Evolutionary conservation across 2,113 vertebrate species (phyloP).

Genomic region (Thamnophis sirtalis): DNA sequence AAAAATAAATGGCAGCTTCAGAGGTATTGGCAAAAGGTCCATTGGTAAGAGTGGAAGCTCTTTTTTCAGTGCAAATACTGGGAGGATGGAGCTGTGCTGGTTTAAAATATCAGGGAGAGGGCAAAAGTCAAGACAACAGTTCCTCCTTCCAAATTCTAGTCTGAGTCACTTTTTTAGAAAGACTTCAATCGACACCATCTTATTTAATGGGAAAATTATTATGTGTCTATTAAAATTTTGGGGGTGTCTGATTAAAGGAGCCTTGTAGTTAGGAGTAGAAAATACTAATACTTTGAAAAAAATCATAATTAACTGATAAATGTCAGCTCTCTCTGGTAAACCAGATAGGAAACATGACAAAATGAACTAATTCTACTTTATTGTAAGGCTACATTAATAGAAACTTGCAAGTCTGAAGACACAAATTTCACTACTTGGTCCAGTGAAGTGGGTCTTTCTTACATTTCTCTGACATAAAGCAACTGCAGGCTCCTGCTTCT

Average conservation of each 20-base stretch:
- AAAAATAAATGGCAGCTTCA: neutral
- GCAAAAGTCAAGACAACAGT: too few relatives aligned
- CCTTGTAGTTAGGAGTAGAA: neutral
- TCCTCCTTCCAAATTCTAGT: too few relatives aligned
- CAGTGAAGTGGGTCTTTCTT: neutral
- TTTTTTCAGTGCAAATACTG: neutral
- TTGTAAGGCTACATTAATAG: neutral
- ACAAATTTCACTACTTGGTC: neutral
- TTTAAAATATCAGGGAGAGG: neutral
- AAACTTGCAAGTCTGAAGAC: neutral
- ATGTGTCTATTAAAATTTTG: neutral
- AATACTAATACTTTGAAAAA: neutral
- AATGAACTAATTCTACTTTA: neutral
- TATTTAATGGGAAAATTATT: neutral
- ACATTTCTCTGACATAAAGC: neutral
- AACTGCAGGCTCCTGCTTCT: neutral
- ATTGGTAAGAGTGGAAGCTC: neutral
- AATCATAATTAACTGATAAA: neutral
- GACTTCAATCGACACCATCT: neutral
- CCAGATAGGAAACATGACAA: neutral
- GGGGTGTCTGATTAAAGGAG: conserved; percentile 10
- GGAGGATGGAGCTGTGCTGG: neutral
- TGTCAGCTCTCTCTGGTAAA: too few relatives aligned
- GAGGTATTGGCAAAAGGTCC: neutral
- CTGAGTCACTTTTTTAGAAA: neutral